Evolutionary conservation across 2,888 invertebrate genomes (phyloP), one percentile per base, ranked within the genome.

Genomic region (Drosophila villosipedis): DNA sequence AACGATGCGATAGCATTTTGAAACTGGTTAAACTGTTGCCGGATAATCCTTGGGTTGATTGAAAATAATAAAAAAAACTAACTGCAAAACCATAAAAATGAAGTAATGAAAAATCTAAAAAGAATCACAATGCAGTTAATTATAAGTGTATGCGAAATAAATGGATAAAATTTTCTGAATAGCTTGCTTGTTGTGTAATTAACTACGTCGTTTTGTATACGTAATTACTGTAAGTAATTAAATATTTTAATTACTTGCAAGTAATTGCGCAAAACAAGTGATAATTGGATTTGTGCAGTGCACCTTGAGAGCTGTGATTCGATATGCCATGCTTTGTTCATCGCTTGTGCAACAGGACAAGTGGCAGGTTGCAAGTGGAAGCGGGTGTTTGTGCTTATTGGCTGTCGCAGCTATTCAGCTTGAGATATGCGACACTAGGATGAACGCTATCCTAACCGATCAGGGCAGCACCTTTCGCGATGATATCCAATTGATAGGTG

Each of bases 401-500:
- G 67, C 52, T 75, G 61, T 76, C 76, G 52, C 67, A 62, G 49
- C 67, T 65, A 62, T 63, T 78, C 55, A 67, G 72, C 53, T 55
- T 50, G 57, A 37, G 53, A 62, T 62, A 62, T 67, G 35, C 59
- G 66, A n/a, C 59, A 68, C 68, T 58, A 62, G 50, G 61, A 75
- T 68, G 61, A 71, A 33, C 68, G 65, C 76, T 78, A 76, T 78
- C 78, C 39, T 22, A 62, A 68, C 16, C 59, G 71, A 78, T 80
- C 81, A 47, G 43, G 52, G 35, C 59, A 71, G 77, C 79, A 78
- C 65, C 79, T 77, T 65, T 67, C 39, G 65, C 60, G 78, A 80
- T 80, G 76, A 76, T 76, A 80, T 68, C 68, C 72, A 80, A 71
- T 78, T 80, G 81, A 80, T 78, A 74, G 60, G 37, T 73, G 76